These are phyloP conservation scores for Lymantria monacha DNA, from an alignment of 2,888 invertebrate species.

Conservation along the genomic window DNA sequence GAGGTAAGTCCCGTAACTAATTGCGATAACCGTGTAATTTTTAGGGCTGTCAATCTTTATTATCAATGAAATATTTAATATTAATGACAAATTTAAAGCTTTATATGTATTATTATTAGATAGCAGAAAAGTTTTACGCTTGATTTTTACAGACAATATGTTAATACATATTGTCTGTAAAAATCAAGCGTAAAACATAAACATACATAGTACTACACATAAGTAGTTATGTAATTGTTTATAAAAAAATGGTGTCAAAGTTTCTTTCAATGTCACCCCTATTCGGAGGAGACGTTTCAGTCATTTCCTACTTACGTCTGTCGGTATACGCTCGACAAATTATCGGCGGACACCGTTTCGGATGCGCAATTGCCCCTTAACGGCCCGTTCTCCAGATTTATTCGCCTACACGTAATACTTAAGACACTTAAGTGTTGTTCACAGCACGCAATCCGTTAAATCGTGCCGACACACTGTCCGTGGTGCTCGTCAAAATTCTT, in stretches of 20 bases:
- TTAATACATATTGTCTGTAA: too few relatives aligned
- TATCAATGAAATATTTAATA: too few relatives aligned
- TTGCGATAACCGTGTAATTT: conserved; percentile 10
- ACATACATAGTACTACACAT: too few relatives aligned
- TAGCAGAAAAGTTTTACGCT: too few relatives aligned
- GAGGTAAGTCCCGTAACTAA: conserved; percentile 16
- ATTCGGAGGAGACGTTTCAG: conserved; percentile 17
- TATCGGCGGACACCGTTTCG: conserved; percentile 40
- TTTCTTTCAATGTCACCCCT: conserved; percentile 16
- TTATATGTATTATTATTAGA: too few relatives aligned
- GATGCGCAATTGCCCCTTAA: conserved; percentile 47
- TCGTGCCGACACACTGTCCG: conserved; percentile 28
- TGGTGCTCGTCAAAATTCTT: conserved; percentile 30
- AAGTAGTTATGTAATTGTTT: too few relatives aligned
- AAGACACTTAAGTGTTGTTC: conserved; percentile 35
- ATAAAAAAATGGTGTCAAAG: too few relatives aligned
- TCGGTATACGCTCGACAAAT: conserved; percentile 36
- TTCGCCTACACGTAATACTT: conserved; percentile 38
- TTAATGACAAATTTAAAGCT: not conserved
- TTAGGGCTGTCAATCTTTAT: conserved; percentile 11
- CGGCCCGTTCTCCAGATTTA: conserved; percentile 45
- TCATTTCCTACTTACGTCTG: conserved; percentile 32
- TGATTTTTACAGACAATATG: too few relatives aligned
- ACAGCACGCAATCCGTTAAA: conserved; percentile 34
- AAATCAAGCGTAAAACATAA: too few relatives aligned